These are phyloP conservation scores for Mus musculus DNA, from an alignment of 2,113 vertebrate genomes.

Conservation along the genomic window GRCm39 chr14:28457501-28458000, in stretches of 20 bases:
- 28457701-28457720: neutral
- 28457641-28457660: neutral
- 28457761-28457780: neutral
- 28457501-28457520: neutral
- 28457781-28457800: neutral
- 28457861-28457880: neutral
- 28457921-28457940: constrained; percentile 24
- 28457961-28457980: neutral
- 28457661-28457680: neutral
- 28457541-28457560: neutral
- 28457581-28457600: neutral
- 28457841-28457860: constrained; percentile 23
- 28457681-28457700: neutral
- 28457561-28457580: neutral
- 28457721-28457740: neutral
- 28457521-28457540: neutral
- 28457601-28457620: neutral
- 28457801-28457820: neutral
- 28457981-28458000: constrained; percentile 5
- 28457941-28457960: constrained; percentile 3
- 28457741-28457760: neutral
- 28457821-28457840: neutral
- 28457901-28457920: neutral
- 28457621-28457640: neutral
- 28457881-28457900: neutral